These are phyloP conservation scores for Panulirus ornatus DNA, from an alignment of 1,140 invertebrate genomes.

Conservation along the genomic window DNA sequence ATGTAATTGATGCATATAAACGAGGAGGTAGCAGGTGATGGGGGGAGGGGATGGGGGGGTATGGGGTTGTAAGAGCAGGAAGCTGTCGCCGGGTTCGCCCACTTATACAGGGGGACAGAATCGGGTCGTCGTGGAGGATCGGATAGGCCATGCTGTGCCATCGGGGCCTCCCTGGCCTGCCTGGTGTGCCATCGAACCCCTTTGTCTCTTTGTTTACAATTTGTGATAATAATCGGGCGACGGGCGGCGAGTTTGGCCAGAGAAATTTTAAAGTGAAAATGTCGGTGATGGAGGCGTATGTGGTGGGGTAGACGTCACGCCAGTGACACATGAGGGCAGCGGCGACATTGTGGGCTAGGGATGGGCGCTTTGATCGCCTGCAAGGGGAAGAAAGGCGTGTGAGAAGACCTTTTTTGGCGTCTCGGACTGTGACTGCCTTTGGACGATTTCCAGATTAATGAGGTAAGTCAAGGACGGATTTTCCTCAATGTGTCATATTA, in stretches of 20 bases:
- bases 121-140: too few species aligned
- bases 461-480: background rate
- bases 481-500: too few species aligned
- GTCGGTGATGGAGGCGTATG: background rate
- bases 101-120: background rate
- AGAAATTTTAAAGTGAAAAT: background rate
- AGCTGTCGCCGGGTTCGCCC: background rate
- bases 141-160: too few species aligned
- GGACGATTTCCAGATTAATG: constrained; percentile 6
- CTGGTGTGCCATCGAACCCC: background rate
- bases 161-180: too few species aligned
- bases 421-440: background rate
- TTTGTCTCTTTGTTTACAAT: constrained; percentile 33
- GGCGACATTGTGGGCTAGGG: background rate
- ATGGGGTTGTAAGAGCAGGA: background rate
- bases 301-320: background rate
- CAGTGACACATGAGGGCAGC: background rate
- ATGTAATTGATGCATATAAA: background rate
- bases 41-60: too few species aligned
- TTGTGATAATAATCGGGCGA: constrained; percentile 4
- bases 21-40: too few species aligned
- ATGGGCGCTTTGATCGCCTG: background rate
- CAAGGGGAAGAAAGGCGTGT: background rate
- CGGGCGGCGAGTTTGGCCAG: background rate
- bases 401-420: background rate